Evolutionary conservation across 2,113 vertebrate genomes (phyloP), one percentile per base, ranked within the genome.

Genomic region (Oncorhynchus gorbuscha): DNA sequence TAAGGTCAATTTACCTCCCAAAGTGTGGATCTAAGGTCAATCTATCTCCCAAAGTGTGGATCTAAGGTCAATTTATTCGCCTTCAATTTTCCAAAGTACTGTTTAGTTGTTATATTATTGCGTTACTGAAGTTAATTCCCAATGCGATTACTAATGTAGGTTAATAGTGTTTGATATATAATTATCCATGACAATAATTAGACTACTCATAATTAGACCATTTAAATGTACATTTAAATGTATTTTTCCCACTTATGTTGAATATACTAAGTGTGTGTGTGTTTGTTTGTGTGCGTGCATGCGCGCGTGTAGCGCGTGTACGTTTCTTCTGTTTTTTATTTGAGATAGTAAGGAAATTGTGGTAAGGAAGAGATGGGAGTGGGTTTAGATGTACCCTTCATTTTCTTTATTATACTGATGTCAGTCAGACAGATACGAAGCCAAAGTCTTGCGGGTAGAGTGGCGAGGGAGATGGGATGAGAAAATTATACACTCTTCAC

Each of bases 261-360:
- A 45, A 11, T 11, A 45, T 45, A 3, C 9, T 11, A 45, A 45
- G 39, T 11, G 39, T 45, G 39, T 45, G 39, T 45, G 8, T 45
- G 35, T 39, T 8, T 39, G 7, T 39, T 7, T 9, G 35, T 0
- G 39, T 45, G 39, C 2, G 9, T 9, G 39, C 9, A 0, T 0
- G 39, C 9, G 39, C 7, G 6, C 6, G 39, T 45, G 39, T 11
- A 35, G 39, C 39, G 39, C 39, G 39, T 1, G 9, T 45, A 11
- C 2, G 39, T 45, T 9, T 45, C 8, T 45, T 45, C 16, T 18
- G 71, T 39, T 28, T 79, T 85, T 81, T 77, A 81, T 66, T 81
- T 61, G 84, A 83, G 84, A 83, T 82, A 62, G 59, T 4, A 77
- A 72, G 32, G 48, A 80, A 71, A 69, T 79, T 84, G 73, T 77